These are phyloP conservation scores for Sarcophaga rosellei DNA, from an alignment of 2,888 invertebrate species.

Conservation along the genomic window DNA sequence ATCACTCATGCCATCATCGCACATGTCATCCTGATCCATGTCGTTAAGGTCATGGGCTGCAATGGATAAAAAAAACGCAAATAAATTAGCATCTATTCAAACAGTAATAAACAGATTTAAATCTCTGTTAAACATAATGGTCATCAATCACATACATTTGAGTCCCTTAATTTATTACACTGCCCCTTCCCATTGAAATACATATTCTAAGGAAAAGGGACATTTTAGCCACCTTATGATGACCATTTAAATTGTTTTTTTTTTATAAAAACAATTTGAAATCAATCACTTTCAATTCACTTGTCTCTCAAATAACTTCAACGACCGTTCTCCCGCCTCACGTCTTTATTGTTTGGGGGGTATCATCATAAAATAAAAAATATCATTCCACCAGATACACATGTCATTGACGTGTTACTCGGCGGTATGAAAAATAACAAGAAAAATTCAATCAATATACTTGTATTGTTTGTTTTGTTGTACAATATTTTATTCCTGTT, in stretches of 20 bases:
- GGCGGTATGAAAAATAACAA: slow-evolving; percentile 41
- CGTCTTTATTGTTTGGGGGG: no score
- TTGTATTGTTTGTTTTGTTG: slow-evolving; percentile 6
- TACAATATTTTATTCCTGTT: not conserved
- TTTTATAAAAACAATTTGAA: slow-evolving; percentile 51
- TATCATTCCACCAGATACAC: slow-evolving; percentile 31
- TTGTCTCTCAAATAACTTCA: not conserved
- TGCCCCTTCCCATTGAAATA: not conserved
- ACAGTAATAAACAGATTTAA: slow-evolving; percentile 42
- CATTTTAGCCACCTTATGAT: slow-evolving; percentile 31
- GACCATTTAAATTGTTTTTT: slow-evolving; percentile 39
- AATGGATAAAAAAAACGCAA: slow-evolving; percentile 53
- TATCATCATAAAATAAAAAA: slow-evolving; percentile 12
- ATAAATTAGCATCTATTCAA: slow-evolving; percentile 60
- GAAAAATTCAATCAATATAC: slow-evolving; percentile 59
- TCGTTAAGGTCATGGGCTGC: slow-evolving; percentile 81
- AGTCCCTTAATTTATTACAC: not conserved
- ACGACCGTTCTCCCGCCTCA: slow-evolving; percentile 8
- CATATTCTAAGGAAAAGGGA: not conserved
- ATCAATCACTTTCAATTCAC: slow-evolving; percentile 65
- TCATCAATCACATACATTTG: slow-evolving; percentile 56
- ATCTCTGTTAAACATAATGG: slow-evolving; percentile 10
- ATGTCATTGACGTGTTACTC: slow-evolving; percentile 54
- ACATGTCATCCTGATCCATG: slow-evolving; percentile 81
- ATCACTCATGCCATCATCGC: slow-evolving; percentile 81